Percentiles rank a stretch among this genome's conserved stretches.
phyloP scores from a whole-genome alignment of 2,113 vertebrate genomes.

The Chaetura pelagica region DNA sequence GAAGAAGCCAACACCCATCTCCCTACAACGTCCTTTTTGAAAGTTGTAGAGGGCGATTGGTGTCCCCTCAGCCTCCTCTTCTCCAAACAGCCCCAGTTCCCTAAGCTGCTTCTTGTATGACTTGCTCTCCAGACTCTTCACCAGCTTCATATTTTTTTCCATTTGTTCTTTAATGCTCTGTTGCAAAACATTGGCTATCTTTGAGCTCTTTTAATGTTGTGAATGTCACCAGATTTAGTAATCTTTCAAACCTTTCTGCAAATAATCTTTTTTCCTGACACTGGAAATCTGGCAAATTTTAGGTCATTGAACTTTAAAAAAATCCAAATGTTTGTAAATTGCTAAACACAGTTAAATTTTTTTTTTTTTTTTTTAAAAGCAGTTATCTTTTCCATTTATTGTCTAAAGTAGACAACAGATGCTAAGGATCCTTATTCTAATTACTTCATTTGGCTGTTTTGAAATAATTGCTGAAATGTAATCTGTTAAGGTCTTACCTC shows the following conservation, averaged over 20 bases:
- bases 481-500: background rate
- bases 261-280: background rate
- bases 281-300: conserved; percentile 22
- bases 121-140: too few species aligned
- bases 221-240: background rate
- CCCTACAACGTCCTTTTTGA: too few species aligned
- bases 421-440: background rate
- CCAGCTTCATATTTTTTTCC: background rate
- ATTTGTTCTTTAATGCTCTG: background rate
- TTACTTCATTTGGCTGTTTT: background rate
- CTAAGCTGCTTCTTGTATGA: too few species aligned
- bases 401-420: conserved; percentile 22
- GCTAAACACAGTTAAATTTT: background rate
- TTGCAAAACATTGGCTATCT: background rate
- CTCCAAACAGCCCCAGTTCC: too few species aligned
- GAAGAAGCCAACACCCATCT: too few species aligned
- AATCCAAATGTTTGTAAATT: conserved; percentile 32
- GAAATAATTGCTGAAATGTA: conserved; percentile 3
- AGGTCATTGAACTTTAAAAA: conserved; percentile 1
- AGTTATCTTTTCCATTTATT: conserved; percentile 18
- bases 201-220: background rate
- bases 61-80: too few species aligned
- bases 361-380: background rate
- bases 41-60: too few species aligned
- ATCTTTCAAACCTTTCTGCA: background rate